phyloP scores from a whole-genome alignment of 1,140 invertebrate species.

The Apis laboriosa region DNA sequence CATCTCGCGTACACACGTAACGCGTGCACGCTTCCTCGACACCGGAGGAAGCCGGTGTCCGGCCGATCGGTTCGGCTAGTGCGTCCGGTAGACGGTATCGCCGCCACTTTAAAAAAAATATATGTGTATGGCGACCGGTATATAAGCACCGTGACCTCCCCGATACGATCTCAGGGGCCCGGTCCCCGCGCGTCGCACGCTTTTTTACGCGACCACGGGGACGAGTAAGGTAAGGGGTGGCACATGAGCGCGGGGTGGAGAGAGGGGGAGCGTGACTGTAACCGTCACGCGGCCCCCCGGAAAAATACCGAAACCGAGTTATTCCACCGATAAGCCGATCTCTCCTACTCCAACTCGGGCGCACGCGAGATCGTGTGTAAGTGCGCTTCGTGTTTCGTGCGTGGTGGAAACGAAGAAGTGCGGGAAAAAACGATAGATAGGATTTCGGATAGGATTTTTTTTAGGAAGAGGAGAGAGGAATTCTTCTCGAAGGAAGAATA shows the following conservation, averaged over 20 bases:
- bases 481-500: neutral
- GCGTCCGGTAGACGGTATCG: constrained; percentile 60
- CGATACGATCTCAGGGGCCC: constrained; percentile 78
- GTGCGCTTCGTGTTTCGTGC: too few relatives aligned
- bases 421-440: too few relatives aligned
- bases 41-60: neutral
- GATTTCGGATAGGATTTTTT: too few relatives aligned
- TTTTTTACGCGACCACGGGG: constrained; percentile 54
- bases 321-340: constrained; percentile 13
- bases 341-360: neutral
- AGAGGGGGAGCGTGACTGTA: constrained; percentile 72
- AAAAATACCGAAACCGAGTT: constrained; percentile 61
- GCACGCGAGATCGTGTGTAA: neutral
- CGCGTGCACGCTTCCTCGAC: constrained; percentile 11
- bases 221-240: constrained; percentile 37
- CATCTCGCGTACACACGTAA: constrained; percentile 30
- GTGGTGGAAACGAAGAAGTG: too few relatives aligned
- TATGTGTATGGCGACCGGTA: constrained; percentile 77
- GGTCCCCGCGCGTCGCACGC: constrained; percentile 72
- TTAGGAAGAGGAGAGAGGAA: too few relatives aligned
- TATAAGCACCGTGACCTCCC: constrained; percentile 80
- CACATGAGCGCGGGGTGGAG: constrained; percentile 51
- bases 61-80: constrained; percentile 1
- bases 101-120: constrained; percentile 78
- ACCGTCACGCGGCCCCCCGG: constrained; percentile 65